Conservation (phyloP, 2,797 vertebrate genomes). For the Semaprochilodus insignis region DNA sequence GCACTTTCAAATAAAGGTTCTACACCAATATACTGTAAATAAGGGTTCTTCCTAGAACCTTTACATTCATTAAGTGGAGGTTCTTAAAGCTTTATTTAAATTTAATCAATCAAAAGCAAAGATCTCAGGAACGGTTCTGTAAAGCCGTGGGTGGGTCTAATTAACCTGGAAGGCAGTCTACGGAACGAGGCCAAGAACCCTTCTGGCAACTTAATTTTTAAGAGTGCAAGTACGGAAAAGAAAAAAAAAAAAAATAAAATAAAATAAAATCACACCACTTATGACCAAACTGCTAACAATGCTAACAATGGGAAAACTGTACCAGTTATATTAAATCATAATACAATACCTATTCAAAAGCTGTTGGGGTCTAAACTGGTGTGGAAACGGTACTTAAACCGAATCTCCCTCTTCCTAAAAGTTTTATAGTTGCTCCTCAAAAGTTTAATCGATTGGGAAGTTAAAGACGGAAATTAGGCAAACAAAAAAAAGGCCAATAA, state of each 20-base stretch:
- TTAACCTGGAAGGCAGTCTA: too few relatives aligned
- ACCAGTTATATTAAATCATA: not conserved
- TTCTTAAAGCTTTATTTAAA: too few relatives aligned
- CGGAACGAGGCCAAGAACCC: not conserved
- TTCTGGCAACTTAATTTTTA: not conserved
- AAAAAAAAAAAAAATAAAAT: too few relatives aligned
- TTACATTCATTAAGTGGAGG: too few relatives aligned
- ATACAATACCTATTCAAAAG: too few relatives aligned
- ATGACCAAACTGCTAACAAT: not conserved
- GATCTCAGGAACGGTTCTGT: too few relatives aligned
- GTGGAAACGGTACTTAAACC: conserved; percentile 17
- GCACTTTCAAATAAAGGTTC: too few relatives aligned
- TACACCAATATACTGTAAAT: too few relatives aligned
- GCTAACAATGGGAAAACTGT: not conserved
- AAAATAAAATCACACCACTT: conserved; percentile 21
- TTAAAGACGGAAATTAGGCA: not conserved
- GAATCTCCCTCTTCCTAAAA: conserved; percentile 45
- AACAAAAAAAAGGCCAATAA: not conserved
- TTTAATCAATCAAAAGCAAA: too few relatives aligned
- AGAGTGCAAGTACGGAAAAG: not conserved
- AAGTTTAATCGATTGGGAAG: not conserved
- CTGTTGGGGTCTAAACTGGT: conserved; percentile 5
- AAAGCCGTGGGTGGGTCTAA: too few relatives aligned
- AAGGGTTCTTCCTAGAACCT: too few relatives aligned
- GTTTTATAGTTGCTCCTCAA: not conserved